Evolutionary conservation across 1,140 invertebrate species (phyloP), one percentile per base, ranked within the genome.

Genomic region (Platorchestia sp.): DNA sequence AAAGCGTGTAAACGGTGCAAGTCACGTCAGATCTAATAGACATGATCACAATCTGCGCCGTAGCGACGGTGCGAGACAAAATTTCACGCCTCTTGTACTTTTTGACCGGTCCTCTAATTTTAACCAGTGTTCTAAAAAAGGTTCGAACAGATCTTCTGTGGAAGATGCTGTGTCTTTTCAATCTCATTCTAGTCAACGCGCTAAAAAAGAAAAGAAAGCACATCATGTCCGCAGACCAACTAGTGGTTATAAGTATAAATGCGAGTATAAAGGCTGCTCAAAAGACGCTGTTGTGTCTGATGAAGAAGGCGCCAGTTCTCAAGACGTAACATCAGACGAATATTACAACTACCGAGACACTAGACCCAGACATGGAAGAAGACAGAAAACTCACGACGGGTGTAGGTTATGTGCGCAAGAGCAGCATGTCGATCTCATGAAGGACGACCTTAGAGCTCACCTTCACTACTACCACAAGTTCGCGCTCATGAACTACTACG

Each of bases 401-500:
- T 89, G 87, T 89, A 14, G 5, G 87, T 42, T 89, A 41, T 89
- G 87, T 27, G 41, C n/a, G 5, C 87, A 44, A 42, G 87, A 89
- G 87, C 36, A 44, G n/a, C 87, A 42, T 10, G 36, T 16, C 10
- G 87, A 43, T 42, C 41, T 0, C 42, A 41, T 89, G n/a, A 14
- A 89, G 41, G 43, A 7, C 36, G 43, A 27, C 42, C n/a, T 89
- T 42, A 10, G 27, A 36, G 59, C 59, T 3, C 59, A 75, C 36
- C 87, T 89, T 10, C 27, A 89, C 87, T 42, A 45, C 91, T 93
- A 47, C 45, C 43, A 44, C 7, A 93, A 45, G 22, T 93, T 93
- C 47, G 91, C 91, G 7, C 91, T 86, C 19, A 95, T 90, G 45
- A 44, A 47, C n/a, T 44, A 95, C 42, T 47, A 75, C n/a, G 95